phyloP scores from a whole-genome alignment of 64 coral and sea anemone genomes.

The Actinia tenebrosa region DNA sequence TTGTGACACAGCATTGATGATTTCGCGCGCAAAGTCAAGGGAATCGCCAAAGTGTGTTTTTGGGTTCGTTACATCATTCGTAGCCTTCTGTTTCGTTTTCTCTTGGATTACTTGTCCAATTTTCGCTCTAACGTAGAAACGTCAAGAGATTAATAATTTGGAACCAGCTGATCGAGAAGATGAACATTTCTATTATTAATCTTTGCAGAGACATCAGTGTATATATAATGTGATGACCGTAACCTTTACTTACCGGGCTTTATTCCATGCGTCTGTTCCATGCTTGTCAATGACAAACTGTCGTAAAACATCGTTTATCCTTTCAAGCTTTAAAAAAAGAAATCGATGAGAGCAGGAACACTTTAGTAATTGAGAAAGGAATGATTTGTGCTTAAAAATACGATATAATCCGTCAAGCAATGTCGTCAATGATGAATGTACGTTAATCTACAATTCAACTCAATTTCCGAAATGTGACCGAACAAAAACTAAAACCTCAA shows the following conservation, averaged over 20 bases:
- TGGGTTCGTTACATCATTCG: neutral
- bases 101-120: conserved; percentile 1
- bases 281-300: conserved; percentile 37
- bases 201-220: neutral
- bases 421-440: neutral
- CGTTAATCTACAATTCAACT: conserved; percentile 2
- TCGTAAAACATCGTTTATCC: conserved; percentile 36
- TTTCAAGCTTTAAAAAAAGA: conserved; percentile 15
- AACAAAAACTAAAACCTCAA: neutral
- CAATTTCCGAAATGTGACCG: conserved; percentile 2
- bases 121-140: neutral
- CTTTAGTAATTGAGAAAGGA: neutral
- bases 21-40: conserved; percentile 33
- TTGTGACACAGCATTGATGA: conserved; percentile 37
- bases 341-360: neutral
- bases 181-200: neutral
- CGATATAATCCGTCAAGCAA: neutral
- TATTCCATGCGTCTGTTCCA: conserved; percentile 26
- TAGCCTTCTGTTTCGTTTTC: neutral
- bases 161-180: neutral
- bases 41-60: conserved; percentile 7
- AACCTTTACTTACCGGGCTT: conserved; percentile 20
- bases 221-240: neutral
- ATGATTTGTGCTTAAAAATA: neutral
- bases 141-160: neutral